A percentile compares a stretch with the other conserved stretches of the same genome.
These are phyloP conservation scores for Podocnemis expansa DNA, from an alignment of 2,113 vertebrate species.

Conservation along the genomic window DNA sequence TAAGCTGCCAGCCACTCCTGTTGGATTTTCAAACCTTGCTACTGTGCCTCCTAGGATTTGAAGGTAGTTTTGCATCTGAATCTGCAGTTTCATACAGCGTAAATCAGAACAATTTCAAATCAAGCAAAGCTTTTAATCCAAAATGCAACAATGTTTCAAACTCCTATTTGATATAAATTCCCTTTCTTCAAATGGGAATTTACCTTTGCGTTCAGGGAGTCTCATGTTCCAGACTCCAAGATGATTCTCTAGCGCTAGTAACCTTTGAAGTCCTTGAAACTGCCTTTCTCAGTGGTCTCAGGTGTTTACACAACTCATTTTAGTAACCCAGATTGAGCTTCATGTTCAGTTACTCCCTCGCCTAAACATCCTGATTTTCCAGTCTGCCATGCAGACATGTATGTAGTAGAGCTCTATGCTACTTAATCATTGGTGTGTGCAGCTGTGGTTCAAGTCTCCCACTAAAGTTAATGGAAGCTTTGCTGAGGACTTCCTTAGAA, in stretches of 20 bases:
- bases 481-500: background rate
- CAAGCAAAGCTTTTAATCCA: background rate
- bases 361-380: accelerated
- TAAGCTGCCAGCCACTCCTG: background rate
- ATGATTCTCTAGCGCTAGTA: background rate
- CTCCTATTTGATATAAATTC: background rate
- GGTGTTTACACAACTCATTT: accelerated
- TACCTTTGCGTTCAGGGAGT: accelerated
- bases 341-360: background rate
- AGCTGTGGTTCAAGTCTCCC: too few species aligned
- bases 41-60: accelerated
- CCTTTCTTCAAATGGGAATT: background rate
- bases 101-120: background rate
- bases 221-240: background rate
- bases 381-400: accelerated
- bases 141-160: background rate
- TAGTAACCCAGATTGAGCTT: background rate
- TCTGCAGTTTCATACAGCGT: too few species aligned
- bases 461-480: background rate
- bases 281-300: accelerated
- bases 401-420: background rate
- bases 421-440: background rate
- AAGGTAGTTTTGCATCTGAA: background rate
- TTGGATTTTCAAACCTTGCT: background rate
- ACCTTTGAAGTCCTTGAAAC: background rate